A percentile compares a stretch with the other conserved stretches of the same genome.
Evolutionary conservation across 2,888 invertebrate species (phyloP).

Genomic region (Aleiodes leptofemur): DNA sequence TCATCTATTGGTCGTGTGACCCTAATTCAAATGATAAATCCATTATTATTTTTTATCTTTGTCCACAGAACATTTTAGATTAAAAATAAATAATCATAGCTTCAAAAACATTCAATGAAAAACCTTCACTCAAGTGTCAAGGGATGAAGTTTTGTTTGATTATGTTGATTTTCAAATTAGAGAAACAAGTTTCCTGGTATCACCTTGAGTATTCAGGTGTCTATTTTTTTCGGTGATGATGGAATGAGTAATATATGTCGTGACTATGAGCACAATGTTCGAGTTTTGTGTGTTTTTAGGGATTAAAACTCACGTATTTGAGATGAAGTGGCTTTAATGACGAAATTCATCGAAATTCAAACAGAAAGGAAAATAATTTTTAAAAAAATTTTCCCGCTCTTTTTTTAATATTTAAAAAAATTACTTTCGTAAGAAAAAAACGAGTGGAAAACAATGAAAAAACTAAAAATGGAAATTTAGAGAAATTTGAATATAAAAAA

Average conservation of each 20-base stretch:
- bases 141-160: too few relatives aligned
- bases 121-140: too few relatives aligned
- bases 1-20: too few relatives aligned
- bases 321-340: background rate
- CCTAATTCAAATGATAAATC: too few relatives aligned
- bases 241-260: constrained; percentile 15
- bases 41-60: too few relatives aligned
- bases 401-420: background rate
- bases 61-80: background rate
- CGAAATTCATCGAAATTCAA: background rate
- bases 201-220: constrained; percentile 10
- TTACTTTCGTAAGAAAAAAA: background rate
- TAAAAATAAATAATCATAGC: too few relatives aligned
- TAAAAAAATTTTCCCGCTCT: background rate
- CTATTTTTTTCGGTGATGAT: constrained; percentile 21
- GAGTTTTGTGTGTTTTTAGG: constrained; percentile 9
- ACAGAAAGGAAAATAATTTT: too few relatives aligned
- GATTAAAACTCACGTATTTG: background rate
- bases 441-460: too few relatives aligned
- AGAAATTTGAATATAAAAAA: constrained; percentile 11
- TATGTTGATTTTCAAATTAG: too few relatives aligned
- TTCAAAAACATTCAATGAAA: too few relatives aligned
- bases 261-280: constrained; percentile 18
- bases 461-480: constrained; percentile 30
- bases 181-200: background rate